These are phyloP conservation scores for Uropetala carovei DNA, from an alignment of 2,888 invertebrate genomes.

Conservation along the genomic window DNA sequence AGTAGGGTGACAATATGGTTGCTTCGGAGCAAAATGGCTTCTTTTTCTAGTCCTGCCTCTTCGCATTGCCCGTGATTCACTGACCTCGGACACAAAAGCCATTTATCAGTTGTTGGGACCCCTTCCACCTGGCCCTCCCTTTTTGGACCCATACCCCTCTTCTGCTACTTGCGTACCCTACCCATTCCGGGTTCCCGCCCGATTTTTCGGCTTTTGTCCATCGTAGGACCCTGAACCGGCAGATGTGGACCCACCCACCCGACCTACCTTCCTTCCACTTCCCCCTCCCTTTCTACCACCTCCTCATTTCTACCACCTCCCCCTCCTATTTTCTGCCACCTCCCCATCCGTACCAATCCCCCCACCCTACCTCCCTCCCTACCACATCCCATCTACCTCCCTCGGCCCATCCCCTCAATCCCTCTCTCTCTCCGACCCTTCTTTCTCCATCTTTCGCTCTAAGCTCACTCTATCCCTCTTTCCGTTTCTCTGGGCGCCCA, in stretches of 20 bases:
- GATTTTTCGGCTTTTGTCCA: slow-evolving; percentile 54
- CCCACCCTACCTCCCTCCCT: not conserved
- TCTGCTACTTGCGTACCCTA: not conserved
- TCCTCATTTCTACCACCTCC: not conserved
- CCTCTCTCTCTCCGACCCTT: not conserved
- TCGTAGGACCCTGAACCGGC: slow-evolving; percentile 16
- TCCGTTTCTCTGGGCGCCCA: not conserved
- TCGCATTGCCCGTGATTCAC: slow-evolving; percentile 51
- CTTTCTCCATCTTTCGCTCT: too few species aligned
- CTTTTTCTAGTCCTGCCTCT: not conserved
- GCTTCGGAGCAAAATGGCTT: slow-evolving; percentile 7
- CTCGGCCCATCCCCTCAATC: not conserved
- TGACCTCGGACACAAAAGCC: slow-evolving; percentile 64
- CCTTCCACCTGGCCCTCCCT: slow-evolving; percentile 35
- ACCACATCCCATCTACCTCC: not conserved
- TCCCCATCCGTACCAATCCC: not conserved
- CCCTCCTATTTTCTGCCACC: not conserved
- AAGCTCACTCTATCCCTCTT: not conserved
- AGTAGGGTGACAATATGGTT: not conserved
- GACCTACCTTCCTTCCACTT: not conserved
- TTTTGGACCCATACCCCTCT: not conserved
- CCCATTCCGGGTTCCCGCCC: slow-evolving; percentile 29
- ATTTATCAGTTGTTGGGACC: slow-evolving; percentile 54
- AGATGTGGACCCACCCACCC: slow-evolving; percentile 41
- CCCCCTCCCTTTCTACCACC: not conserved